phyloP scores from a whole-genome alignment of 2,797 vertebrate species.

The Anguilla obscura region DNA sequence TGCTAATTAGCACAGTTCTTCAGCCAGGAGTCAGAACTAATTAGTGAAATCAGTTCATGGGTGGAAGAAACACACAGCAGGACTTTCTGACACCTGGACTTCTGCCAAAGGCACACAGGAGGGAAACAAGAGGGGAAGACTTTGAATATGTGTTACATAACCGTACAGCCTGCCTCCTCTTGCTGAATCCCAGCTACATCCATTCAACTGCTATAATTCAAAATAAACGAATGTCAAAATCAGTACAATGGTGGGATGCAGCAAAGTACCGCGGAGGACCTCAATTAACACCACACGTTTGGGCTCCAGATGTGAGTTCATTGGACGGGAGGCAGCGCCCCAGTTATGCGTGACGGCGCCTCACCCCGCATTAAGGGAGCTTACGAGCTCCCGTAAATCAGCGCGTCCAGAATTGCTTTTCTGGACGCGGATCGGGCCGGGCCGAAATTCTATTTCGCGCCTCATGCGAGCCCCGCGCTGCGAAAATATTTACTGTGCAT shows the following conservation, averaged over 20 bases:
- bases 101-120: background rate
- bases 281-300: background rate
- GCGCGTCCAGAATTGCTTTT: slow-evolving; percentile 32
- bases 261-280: background rate
- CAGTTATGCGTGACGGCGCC: background rate
- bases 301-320: slow-evolving; percentile 33
- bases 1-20: background rate
- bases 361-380: slow-evolving; percentile 39
- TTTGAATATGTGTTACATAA: background rate
- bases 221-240: background rate
- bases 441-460: slow-evolving; percentile 53
- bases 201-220: background rate
- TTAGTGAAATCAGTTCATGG: background rate
- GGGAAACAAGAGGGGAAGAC: background rate
- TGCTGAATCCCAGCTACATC: background rate
- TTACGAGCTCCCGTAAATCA: slow-evolving; percentile 52
- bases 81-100: too few relatives aligned
- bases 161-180: background rate
- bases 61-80: too few relatives aligned
- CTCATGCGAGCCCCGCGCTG: slow-evolving; percentile 50
- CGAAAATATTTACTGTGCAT: slow-evolving; percentile 68
- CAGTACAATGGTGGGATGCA: background rate
- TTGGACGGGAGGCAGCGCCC: slow-evolving; percentile 1
- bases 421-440: slow-evolving; percentile 40
- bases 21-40: background rate